Evolutionary conservation across 1,140 invertebrate genomes (phyloP).

Genomic region (Helicoverpa zea): DNA sequence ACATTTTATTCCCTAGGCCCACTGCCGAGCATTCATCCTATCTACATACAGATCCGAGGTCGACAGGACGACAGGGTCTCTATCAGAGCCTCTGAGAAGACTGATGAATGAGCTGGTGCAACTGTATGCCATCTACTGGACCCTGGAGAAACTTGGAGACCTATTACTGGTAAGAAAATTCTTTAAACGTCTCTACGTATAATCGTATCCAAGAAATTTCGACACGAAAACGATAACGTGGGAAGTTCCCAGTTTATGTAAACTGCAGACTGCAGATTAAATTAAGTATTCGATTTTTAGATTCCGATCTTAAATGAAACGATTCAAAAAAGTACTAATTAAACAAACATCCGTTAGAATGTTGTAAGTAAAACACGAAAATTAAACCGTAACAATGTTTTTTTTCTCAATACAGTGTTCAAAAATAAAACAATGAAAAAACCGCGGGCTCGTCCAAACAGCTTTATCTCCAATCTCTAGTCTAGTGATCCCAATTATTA

Average conservation of each 20-base stretch:
- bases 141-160: constrained; percentile 91
- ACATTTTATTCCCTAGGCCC: constrained; percentile 86
- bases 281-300: too few species aligned
- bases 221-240: too few species aligned
- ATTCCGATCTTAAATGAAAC: too few species aligned
- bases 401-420: background rate
- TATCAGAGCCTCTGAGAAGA: constrained; percentile 87
- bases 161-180: constrained; percentile 90
- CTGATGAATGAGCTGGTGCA: constrained; percentile 91
- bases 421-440: constrained; percentile 4
- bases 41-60: constrained; percentile 89
- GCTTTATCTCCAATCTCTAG: constrained; percentile 12
- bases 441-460: background rate
- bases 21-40: constrained; percentile 92
- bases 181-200: too few species aligned
- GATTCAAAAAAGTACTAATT: background rate
- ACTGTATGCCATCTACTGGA: constrained; percentile 92
- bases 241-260: too few species aligned
- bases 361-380: background rate
- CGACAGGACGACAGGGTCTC: constrained; percentile 71
- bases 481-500: constrained; percentile 25
- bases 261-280: too few species aligned
- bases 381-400: background rate
- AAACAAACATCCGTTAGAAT: background rate
- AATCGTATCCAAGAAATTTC: too few species aligned